Percentiles rank a stretch among this genome's conserved stretches.
Evolutionary conservation across 2,888 invertebrate genomes (phyloP).

Genomic region (Pristionchus maxplancki): DNA sequence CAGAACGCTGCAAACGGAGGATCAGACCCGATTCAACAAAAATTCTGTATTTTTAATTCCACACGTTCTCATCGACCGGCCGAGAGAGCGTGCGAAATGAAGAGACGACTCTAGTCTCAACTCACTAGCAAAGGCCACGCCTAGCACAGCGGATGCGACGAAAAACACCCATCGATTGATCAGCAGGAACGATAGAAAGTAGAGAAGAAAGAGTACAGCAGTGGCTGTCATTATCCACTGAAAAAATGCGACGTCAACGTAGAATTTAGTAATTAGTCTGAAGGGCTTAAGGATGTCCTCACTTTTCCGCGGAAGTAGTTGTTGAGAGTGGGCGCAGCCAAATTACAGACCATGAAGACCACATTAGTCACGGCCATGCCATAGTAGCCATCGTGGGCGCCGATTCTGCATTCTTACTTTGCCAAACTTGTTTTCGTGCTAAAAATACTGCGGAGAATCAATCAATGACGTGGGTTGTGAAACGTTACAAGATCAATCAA

Average conservation of each 20-base stretch:
- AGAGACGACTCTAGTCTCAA: not conserved
- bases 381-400: slow-evolving; percentile 32
- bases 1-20: not conserved
- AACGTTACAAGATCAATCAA: too few species aligned
- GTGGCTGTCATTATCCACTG: slow-evolving; percentile 13
- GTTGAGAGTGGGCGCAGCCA: not conserved
- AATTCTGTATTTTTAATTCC: too few species aligned
- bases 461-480: too few species aligned
- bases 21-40: too few species aligned
- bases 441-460: too few species aligned
- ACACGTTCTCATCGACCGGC: too few species aligned
- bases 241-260: too few species aligned
- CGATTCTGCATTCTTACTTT: not conserved
- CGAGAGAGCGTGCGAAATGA: not conserved
- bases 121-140: slow-evolving; percentile 25
- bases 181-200: not conserved
- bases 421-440: too few species aligned
- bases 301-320: not conserved
- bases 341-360: not conserved
- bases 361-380: not conserved
- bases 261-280: too few species aligned
- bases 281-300: too few species aligned
- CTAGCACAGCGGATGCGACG: not conserved
- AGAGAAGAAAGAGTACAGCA: not conserved
- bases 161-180: slow-evolving; percentile 36